Evolutionary conservation across 2,888 invertebrate genomes (phyloP), one percentile per base, ranked within the genome.

Genomic region (Drosophila niveifrons): DNA sequence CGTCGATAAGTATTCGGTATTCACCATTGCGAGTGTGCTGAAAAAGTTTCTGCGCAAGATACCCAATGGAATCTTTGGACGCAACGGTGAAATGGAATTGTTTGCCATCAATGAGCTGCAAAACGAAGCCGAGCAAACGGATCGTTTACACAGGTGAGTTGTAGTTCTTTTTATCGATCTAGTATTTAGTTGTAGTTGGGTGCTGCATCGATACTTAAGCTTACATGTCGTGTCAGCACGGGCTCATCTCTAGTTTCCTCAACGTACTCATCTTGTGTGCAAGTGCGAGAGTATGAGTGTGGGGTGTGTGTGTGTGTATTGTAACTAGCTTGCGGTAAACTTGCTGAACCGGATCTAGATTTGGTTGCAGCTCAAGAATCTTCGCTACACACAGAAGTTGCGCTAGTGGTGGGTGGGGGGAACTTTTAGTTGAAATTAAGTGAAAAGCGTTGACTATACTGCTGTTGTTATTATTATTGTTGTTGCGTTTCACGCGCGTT

Each of bases 21-120:
- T 99, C 93, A 99, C 99, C 28, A 98, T 99, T 90, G 99, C 99
- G 66, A 98, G 98, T 93, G 99, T 99, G 69, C 94, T 99, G 74
- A 99, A 99, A 94, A 99, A 98, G 93, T 99, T 99, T 93, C 94
- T 99, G 63, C 94, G 99, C 76, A 98, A 98, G 94, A 96, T 99
- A 87, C 99, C 99, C 13, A 98, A 97, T 65, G 99, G 99, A 36
- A 96, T 99, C 70, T 99, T 99, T 93, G 98, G 99, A 0, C 95
- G 96, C 34, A 96, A 97, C 59, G 97, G 97, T 72, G 99, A 99
- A 92, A 95, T 96, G 93, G 95, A 96, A 82, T 94, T 99, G 68
- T 98, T 99, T 92, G 95, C 96, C 74, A 96, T 98, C 59, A 96
- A 98, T 80, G 96, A 97, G 89, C 93, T 97, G 82, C 95, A 96